These are phyloP conservation scores for Glaucopsyche alexis DNA, from an alignment of 2,888 invertebrate species.

Conservation along the genomic window DNA sequence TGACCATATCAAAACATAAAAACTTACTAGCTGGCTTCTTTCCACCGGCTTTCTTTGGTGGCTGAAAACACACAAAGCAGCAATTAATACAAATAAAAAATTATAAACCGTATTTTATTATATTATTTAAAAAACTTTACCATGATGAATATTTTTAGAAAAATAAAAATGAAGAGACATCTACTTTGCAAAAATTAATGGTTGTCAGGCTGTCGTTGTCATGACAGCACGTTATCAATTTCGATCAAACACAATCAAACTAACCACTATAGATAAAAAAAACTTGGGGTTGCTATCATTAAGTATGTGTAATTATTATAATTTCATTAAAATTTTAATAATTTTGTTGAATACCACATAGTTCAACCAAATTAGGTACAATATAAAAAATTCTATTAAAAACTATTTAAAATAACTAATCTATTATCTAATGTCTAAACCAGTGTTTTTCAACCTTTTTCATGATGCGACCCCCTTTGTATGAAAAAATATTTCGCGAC, in stretches of 20 bases:
- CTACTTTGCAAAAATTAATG: not conserved
- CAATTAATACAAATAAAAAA: not conserved
- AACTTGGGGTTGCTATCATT: not conserved
- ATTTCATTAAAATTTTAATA: no score
- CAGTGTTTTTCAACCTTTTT: no score
- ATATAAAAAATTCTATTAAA: no score
- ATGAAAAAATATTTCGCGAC: no score
- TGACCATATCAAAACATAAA: no score
- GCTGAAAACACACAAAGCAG: conserved; percentile 50
- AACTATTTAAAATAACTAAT: no score
- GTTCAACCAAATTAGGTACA: no score
- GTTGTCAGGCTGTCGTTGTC: not conserved
- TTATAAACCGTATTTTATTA: not conserved
- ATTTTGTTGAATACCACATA: no score
- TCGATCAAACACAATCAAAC: conserved; percentile 2
- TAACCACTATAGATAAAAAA: conserved; percentile 3
- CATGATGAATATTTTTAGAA: not conserved
- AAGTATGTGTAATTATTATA: no score
- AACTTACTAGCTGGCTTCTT: conserved; percentile 65
- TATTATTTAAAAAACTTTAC: not conserved
- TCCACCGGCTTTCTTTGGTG: conserved; percentile 62
- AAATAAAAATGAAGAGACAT: not conserved
- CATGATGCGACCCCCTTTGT: no score
- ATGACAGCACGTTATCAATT: not conserved
- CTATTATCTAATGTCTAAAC: no score